Percentiles rank a stretch among this genome's conserved stretches.
Conservation (phyloP, 1,140 invertebrate genomes). For the Trichogramma pretiosum region DNA sequence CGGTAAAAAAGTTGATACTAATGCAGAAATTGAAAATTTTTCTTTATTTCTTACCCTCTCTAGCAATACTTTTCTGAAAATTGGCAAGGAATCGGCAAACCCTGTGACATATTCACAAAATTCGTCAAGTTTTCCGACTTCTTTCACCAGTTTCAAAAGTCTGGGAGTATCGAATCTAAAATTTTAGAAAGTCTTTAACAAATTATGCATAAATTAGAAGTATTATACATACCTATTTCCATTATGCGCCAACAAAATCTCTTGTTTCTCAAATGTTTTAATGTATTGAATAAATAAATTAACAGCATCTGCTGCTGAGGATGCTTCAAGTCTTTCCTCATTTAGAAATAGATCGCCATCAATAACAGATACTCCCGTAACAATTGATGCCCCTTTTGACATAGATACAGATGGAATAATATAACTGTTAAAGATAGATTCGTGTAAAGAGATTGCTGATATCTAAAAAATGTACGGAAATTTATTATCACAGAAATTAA, state of each 20-base stretch:
- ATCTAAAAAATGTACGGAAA: constrained; percentile 7
- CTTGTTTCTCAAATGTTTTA: background rate
- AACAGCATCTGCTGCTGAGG: background rate
- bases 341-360: background rate
- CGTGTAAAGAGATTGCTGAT: background rate
- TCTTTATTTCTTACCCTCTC: too few relatives aligned
- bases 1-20: too few relatives aligned
- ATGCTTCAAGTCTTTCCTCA: background rate
- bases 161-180: background rate
- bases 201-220: background rate
- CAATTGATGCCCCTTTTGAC: background rate
- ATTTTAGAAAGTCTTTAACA: background rate
- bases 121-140: background rate
- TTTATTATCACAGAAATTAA: background rate
- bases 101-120: background rate
- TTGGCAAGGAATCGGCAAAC: background rate
- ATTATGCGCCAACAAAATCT: constrained; percentile 7
- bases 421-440: background rate
- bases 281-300: background rate
- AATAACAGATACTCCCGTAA: background rate
- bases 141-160: background rate
- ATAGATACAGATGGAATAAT: background rate
- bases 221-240: constrained; percentile 1
- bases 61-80: too few relatives aligned
- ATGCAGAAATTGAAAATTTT: too few relatives aligned